Evolutionary conservation across 23 tunicate genomes (phyloP).

Genomic region (Styela clava): DNA sequence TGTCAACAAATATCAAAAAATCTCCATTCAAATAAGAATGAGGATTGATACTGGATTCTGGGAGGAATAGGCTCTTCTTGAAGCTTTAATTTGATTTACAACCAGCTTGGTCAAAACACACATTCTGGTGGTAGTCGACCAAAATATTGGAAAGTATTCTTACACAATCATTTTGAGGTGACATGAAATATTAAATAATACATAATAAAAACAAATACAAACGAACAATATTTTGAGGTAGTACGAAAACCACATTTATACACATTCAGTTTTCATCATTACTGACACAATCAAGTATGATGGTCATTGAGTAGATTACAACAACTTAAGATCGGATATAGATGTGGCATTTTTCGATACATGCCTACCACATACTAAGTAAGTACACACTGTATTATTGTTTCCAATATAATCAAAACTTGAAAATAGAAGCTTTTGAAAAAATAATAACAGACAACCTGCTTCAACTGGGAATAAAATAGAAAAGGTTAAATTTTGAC

Average conservation of each 20-base stretch:
- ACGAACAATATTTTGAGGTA: background rate
- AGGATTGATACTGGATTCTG: background rate
- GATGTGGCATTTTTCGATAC: no score
- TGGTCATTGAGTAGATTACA: background rate
- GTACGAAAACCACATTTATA: background rate
- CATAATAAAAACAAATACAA: background rate
- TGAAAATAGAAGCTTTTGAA: no score
- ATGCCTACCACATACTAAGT: background rate
- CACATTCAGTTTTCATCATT: background rate
- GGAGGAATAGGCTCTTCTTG: no score
- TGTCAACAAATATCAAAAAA: no score
- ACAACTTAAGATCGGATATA: background rate
- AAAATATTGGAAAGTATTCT: no score
- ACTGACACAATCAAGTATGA: background rate
- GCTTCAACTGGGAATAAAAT: no score
- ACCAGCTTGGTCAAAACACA: no score
- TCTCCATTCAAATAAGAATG: background rate
- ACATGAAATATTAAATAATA: no score
- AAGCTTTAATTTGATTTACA: no score
- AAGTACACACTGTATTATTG: background rate
- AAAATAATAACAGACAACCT: no score
- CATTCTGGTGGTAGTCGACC: background rate
- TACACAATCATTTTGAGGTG: background rate
- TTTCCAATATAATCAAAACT: no score
- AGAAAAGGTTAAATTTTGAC: no score